Evolutionary conservation across 2,888 invertebrate species (phyloP).

Genomic region (Apoda limacodes): DNA sequence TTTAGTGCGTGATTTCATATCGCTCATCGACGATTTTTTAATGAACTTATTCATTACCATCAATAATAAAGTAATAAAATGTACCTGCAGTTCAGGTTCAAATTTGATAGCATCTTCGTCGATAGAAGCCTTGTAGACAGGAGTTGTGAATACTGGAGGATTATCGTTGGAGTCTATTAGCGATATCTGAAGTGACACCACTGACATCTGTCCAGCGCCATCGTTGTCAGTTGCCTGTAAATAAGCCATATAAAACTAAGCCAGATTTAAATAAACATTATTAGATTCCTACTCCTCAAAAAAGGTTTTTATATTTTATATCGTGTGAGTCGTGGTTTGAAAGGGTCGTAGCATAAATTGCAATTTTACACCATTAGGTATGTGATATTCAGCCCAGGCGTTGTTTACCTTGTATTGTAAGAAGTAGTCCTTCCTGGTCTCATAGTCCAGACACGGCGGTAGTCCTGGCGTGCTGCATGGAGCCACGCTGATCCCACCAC

Average conservation of each 20-base stretch:
- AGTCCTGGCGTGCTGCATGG: constrained; percentile 76
- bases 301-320: too few relatives aligned
- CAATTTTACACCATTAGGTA: too few relatives aligned
- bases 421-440: constrained; percentile 84
- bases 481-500: constrained; percentile 86
- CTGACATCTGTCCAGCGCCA: constrained; percentile 81
- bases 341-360: too few relatives aligned
- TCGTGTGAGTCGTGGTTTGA: too few relatives aligned
- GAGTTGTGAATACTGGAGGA: constrained; percentile 83
- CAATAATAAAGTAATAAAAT: too few relatives aligned
- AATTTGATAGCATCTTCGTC: constrained; percentile 89
- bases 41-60: too few relatives aligned
- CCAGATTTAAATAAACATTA: neutral
- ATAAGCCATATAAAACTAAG: constrained; percentile 5
- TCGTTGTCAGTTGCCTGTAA: constrained; percentile 85
- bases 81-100: constrained; percentile 77
- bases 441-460: constrained; percentile 85
- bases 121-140: constrained; percentile 82
- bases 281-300: too few relatives aligned
- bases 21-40: too few relatives aligned
- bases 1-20: too few relatives aligned
- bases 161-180: constrained; percentile 91
- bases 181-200: constrained; percentile 82
- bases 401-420: constrained; percentile 85
- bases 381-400: too few relatives aligned